phyloP scores from a whole-genome alignment of 2,797 vertebrate genomes.

The Sebastes oblongus region DNA sequence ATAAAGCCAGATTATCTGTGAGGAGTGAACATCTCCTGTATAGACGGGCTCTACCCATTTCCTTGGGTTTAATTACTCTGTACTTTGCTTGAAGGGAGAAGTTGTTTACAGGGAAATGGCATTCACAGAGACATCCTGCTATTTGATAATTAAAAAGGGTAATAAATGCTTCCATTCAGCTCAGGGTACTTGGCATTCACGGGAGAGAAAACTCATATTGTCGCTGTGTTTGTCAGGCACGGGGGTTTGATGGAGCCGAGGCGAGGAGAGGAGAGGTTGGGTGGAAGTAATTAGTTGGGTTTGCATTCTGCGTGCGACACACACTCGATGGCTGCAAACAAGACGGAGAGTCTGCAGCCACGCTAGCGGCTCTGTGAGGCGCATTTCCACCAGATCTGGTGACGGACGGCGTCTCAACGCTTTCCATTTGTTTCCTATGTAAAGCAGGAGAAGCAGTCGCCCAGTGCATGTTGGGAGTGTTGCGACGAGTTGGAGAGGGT shows the following conservation, averaged over 20 bases:
- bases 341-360: background rate
- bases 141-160: slow-evolving; percentile 72
- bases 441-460: too few species aligned
- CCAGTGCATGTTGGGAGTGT: too few species aligned
- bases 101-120: slow-evolving; percentile 55
- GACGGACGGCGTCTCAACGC: too few species aligned
- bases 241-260: slow-evolving; percentile 28
- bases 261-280: slow-evolving; percentile 10
- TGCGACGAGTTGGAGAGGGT: too few species aligned
- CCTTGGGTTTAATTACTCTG: slow-evolving; percentile 41
- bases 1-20: background rate
- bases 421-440: too few species aligned
- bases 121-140: slow-evolving; percentile 56
- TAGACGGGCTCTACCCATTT: background rate
- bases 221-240: slow-evolving; percentile 49
- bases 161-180: slow-evolving; percentile 61
- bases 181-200: slow-evolving; percentile 63
- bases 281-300: slow-evolving; percentile 59
- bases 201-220: slow-evolving; percentile 45
- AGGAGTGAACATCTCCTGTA: background rate
- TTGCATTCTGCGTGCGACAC: slow-evolving; percentile 32
- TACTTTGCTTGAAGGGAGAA: slow-evolving; percentile 36
- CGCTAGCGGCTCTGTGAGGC: background rate
- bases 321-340: background rate
- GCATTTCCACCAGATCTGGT: too few species aligned